Evolutionary conservation across 2,797 vertebrate genomes (phyloP).

Genomic region (Gephyroberyx darwinii): DNA sequence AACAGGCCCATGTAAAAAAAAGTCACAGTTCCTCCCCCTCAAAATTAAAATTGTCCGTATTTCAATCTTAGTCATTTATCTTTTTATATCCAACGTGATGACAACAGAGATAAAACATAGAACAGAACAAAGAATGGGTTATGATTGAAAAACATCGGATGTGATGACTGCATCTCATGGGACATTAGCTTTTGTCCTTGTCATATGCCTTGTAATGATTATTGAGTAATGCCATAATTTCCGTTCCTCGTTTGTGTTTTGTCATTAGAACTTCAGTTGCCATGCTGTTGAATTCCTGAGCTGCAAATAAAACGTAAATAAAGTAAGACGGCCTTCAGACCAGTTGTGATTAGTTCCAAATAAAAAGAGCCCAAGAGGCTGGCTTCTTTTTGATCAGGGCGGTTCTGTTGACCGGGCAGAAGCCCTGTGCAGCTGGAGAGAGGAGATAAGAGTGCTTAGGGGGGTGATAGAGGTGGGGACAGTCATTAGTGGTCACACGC

Average conservation of each 20-base stretch:
- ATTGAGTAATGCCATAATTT: neutral
- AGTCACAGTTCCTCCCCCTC: neutral
- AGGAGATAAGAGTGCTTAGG: constrained; percentile 61
- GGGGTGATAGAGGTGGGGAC: constrained; percentile 24
- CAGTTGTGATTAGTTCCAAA: constrained; percentile 19
- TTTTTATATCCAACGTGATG: neutral
- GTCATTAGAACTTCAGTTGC: constrained; percentile 2
- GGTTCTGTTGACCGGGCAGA: constrained; percentile 52
- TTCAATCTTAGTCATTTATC: constrained; percentile 13
- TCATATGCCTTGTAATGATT: constrained; percentile 5
- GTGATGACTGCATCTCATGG: neutral
- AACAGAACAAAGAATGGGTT: neutral
- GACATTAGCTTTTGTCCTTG: neutral
- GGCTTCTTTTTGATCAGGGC: constrained; percentile 48
- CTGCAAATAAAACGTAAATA: constrained; percentile 29
- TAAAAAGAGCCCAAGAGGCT: neutral
- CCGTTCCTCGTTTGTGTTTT: neutral
- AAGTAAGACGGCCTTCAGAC: constrained; percentile 35
- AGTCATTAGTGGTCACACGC: constrained; percentile 58
- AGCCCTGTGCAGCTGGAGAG: constrained; percentile 62
- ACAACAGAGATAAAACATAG: constrained; percentile 4
- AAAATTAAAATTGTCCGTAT: neutral
- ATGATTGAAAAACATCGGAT: neutral
- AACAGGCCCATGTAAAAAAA: neutral
- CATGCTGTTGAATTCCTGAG: constrained; percentile 34